Conservation (phyloP, 2,797 vertebrate genomes). For the Ceryle rudis region DNA sequence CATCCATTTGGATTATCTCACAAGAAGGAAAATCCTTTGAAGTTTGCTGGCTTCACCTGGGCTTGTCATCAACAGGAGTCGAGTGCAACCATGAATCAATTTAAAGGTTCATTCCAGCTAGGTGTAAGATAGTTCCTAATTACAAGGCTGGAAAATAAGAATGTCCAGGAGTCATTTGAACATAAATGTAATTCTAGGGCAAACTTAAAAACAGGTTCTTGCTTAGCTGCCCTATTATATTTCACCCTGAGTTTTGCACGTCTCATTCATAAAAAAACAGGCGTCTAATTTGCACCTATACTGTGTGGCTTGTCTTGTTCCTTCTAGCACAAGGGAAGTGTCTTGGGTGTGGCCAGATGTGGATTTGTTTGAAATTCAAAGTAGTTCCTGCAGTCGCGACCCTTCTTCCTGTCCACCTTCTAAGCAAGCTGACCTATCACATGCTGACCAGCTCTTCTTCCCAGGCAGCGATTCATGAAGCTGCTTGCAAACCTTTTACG, state of each 20-base stretch:
- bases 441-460: background rate
- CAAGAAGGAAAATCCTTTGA: background rate
- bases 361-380: background rate
- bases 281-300: background rate
- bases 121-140: background rate
- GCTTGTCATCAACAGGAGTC: background rate
- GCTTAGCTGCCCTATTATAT: background rate
- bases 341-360: background rate
- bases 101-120: background rate
- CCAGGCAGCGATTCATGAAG: background rate
- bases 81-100: background rate
- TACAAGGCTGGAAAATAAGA: background rate
- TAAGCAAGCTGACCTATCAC: background rate
- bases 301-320: background rate
- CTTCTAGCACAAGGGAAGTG: background rate
- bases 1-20: background rate
- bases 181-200: background rate
- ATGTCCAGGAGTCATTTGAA: conserved; percentile 2
- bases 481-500: background rate
- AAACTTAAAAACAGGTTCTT: conserved; percentile 12
- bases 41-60: background rate
- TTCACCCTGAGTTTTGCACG: background rate
- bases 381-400: background rate
- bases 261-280: background rate
- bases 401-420: background rate